A percentile compares a stretch with the other conserved stretches of the same genome.
Evolutionary conservation across 2,113 vertebrate species (phyloP).

Genomic region (Sclerurus mexicanus): DNA sequence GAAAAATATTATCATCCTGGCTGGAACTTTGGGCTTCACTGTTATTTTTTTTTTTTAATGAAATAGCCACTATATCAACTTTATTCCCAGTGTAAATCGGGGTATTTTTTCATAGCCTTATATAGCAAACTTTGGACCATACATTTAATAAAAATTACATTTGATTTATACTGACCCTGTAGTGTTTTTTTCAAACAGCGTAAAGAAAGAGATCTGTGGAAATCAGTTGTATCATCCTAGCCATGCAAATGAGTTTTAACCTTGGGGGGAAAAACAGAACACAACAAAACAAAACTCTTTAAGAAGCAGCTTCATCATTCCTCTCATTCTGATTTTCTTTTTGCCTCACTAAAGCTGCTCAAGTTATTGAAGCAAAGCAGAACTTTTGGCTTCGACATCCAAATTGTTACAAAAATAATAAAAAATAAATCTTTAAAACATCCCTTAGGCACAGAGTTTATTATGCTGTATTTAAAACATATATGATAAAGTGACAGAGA

Average conservation of each 20-base stretch:
- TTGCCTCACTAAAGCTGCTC: background rate
- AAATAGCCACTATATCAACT: background rate
- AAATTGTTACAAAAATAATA: background rate
- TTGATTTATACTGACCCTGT: background rate
- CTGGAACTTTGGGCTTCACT: accelerated
- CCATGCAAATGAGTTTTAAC: background rate
- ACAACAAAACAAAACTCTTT: background rate
- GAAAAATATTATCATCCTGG: background rate
- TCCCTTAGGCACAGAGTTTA: background rate
- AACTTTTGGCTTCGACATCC: background rate
- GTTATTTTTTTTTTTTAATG: background rate
- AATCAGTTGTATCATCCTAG: background rate
- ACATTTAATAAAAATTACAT: background rate
- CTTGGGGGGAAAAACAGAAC: background rate
- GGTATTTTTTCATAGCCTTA: background rate
- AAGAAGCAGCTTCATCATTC: background rate
- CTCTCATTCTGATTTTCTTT: background rate
- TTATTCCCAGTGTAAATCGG: background rate
- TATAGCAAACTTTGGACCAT: background rate
- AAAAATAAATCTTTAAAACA: background rate
- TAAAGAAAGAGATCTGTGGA: background rate
- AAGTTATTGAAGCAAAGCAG: background rate
- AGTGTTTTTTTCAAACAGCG: background rate
- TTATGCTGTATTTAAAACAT: background rate
- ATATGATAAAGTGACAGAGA: background rate